Base-by-base conservation (phyloP, 1,140 invertebrate genomes). In the Trichomalopsis sarcophagae region DNA sequence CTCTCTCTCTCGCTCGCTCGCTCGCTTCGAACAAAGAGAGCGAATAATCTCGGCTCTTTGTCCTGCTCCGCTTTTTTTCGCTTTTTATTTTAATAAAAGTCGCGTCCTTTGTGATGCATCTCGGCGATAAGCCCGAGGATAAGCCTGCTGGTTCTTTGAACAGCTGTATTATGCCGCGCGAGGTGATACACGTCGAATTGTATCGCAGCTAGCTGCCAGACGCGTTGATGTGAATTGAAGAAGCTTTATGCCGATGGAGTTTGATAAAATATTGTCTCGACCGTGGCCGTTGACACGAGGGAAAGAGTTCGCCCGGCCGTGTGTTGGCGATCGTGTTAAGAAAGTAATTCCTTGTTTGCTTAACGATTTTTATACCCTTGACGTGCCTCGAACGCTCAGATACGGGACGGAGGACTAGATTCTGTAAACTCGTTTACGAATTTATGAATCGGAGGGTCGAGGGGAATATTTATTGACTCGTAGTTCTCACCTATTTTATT, bases 1-100 rank as follows among this genome's bases (percentile, higher is more conserved):
- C 33, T 33, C 33, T 33, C 33, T 27, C 27, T 27, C 27, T 27
- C 27, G 1, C 27, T 27, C 27, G 1, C 27, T 27, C 23, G 9
- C 84, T 79, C 82, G 86, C 87, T 87, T 85, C 87, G 87, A 88
- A 89, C 89, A 88, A 90, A 90, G 89, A 90, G 40, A 21, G n/a
- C 40, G 79, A 81, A 73, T 81, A 82, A 75, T 82, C 69, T 81
- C 27, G 47, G 55, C 36, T 78, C 75, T 84, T 78, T 78, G 55
- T 71, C 17, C 66, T 11, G 33, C 33, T 68, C 36, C 33, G 21
- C 13, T 9, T 47, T 7, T 78, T 9, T 75, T 75, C 13, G 0
- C 36, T 74, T n/a, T 33, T 36, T 11, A 3, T 75, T 36, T 44
- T n/a, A 36, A 21, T 40, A 36, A 23, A 75, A n/a, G 36, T 74